Evolutionary conservation across 2,113 vertebrate species (phyloP).

Genomic region (Bungarus multicinctus): DNA sequence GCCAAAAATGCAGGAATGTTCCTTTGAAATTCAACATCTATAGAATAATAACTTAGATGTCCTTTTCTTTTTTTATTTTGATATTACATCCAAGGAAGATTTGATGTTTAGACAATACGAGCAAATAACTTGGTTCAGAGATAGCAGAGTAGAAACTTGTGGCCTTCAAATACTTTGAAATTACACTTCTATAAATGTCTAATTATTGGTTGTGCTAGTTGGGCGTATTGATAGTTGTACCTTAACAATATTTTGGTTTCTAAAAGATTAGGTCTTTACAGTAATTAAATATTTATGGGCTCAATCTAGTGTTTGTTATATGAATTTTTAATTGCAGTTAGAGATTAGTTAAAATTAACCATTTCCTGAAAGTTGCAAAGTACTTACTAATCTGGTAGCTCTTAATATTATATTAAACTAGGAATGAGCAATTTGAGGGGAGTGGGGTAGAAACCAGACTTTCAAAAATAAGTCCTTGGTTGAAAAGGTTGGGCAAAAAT

Average conservation of each 20-base stretch:
- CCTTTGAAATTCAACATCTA: slow-evolving; percentile 11
- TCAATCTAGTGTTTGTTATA: not conserved
- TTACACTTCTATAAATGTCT: not conserved
- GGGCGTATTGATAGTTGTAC: not conserved
- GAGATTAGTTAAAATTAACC: not conserved
- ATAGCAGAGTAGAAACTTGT: not conserved
- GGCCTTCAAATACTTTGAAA: not conserved
- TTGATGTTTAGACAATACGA: not conserved
- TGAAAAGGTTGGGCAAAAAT: not conserved
- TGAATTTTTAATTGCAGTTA: not conserved
- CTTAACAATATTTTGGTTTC: not conserved
- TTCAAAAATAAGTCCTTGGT: not conserved
- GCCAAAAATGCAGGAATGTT: slow-evolving; percentile 44
- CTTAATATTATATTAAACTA: not conserved
- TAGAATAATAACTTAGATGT: slow-evolving; percentile 9
- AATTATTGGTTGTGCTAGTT: not conserved
- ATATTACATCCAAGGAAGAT: not conserved
- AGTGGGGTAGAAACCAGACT: not conserved
- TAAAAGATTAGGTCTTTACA: not conserved
- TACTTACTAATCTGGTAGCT: not conserved
- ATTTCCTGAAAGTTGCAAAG: not conserved
- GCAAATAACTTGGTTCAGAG: not conserved
- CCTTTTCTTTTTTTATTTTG: slow-evolving; percentile 6
- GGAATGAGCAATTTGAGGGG: not conserved
- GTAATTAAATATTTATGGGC: not conserved